These are phyloP conservation scores for Phoenicopterus ruber DNA, from an alignment of 2,113 vertebrate species.

Conservation along the genomic window DNA sequence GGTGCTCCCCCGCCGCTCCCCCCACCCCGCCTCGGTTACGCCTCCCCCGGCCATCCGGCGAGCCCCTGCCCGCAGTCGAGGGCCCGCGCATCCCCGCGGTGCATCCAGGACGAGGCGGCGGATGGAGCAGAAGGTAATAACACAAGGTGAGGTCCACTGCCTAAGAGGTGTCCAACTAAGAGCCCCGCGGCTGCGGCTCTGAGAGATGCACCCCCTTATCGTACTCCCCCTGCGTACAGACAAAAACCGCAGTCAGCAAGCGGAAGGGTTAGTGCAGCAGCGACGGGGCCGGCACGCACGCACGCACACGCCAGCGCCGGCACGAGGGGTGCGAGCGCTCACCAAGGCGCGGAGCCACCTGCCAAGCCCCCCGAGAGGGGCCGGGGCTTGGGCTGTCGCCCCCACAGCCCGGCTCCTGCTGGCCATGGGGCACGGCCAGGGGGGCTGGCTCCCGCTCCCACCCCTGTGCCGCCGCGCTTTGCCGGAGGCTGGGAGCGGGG, in stretches of 20 bases:
- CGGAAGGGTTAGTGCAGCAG: constrained; percentile 78
- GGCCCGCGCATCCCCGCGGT: constrained; percentile 47
- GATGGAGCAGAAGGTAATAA: constrained; percentile 68
- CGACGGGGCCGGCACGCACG: background rate
- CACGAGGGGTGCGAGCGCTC: background rate
- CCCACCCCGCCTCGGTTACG: background rate
- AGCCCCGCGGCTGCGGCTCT: constrained; percentile 68
- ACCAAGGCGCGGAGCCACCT: background rate
- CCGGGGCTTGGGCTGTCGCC: rapidly evolving
- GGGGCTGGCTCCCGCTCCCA: background rate
- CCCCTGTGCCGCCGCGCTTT: background rate
- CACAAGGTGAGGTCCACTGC: constrained; percentile 79
- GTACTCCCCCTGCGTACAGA: constrained; percentile 86
- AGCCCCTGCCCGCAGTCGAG: constrained; percentile 55
- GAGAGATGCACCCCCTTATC: constrained; percentile 79
- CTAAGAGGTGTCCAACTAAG: constrained; percentile 74
- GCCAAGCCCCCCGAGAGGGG: background rate
- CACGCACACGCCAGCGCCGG: background rate
- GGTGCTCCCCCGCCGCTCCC: background rate
- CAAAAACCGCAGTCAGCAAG: constrained; percentile 86
- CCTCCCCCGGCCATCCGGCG: constrained; percentile 27
- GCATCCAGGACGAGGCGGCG: constrained; percentile 54
- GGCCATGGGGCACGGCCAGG: background rate
- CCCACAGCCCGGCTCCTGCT: background rate
- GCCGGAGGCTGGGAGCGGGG: background rate